Evolutionary conservation across 2,888 invertebrate species (phyloP), one percentile per base, ranked within the genome.

Genomic region (Palloptera scutellata): DNA sequence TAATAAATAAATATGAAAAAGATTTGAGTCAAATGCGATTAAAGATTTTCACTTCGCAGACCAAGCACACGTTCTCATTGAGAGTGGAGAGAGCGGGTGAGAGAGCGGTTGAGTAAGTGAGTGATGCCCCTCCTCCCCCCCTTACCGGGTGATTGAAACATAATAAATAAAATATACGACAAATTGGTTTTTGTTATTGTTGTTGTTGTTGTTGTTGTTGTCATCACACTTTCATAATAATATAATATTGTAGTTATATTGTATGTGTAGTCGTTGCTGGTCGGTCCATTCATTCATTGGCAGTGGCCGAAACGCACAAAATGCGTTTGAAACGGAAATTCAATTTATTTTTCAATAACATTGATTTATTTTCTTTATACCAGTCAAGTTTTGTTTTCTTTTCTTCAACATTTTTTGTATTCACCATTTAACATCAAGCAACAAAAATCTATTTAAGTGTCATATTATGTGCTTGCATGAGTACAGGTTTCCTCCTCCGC

Each of bases 271-370:
- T 4, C 2, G 30, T 30, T 30, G 30, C n/a, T n/a, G n/a, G n/a
- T n/a, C n/a, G 30, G 30, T 17, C 13, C 42, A 43, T 43, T n/a
- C 17, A 17, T 11, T 41, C 19, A 60, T 60, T 12, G 51, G 30
- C 5, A 43, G 51, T 48, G 57, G 19, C 11, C 15, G 43, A 52
- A 41, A 13, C n/a, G 55, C 20, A 55, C 17, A 52, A n/a, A 40
- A 17, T 20, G 41, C 52, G 52, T 58, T 59, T 53, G 51, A 52
- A 64, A 58, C 42, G 30, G 59, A 64, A 64, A 64, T 59, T 64
- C 64, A 64, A 64, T 64, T 64, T 64, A 64, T 52, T 64, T 59
- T 15, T 59, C 42, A 64, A 64, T 58, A 64, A 64, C 59, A 51
- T 52, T 59, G 64, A 64, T 64, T 64, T 59, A 52, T 59, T 40